These are phyloP conservation scores for Lepilemur ruficaudatus DNA, from an alignment of 2,797 vertebrate species.

Conservation along the genomic window DNA sequence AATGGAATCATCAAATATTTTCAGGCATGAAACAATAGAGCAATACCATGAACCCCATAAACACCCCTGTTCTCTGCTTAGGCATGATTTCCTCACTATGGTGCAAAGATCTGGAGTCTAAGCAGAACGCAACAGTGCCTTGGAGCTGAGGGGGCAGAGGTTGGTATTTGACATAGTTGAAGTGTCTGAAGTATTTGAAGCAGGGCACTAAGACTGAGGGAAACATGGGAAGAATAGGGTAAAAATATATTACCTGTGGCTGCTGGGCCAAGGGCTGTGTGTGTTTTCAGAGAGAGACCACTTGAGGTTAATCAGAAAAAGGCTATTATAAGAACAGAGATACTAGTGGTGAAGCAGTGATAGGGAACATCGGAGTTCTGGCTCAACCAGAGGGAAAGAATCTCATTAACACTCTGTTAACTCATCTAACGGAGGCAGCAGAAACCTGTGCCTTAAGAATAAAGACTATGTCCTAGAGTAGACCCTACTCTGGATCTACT, in stretches of 20 bases:
- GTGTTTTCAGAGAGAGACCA: not conserved
- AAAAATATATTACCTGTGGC: too few relatives aligned
- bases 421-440: not conserved
- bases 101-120: not conserved
- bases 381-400: not conserved
- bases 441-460: not conserved
- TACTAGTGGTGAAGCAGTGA: not conserved
- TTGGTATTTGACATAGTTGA: too few relatives aligned
- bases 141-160: too few relatives aligned
- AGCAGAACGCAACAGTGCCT: not conserved
- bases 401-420: not conserved
- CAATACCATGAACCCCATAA: not conserved
- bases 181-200: too few relatives aligned
- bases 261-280: not conserved
- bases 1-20: not conserved
- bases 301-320: not conserved
- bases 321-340: not conserved
- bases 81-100: not conserved
- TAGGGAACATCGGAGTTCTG: not conserved
- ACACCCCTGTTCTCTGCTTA: not conserved
- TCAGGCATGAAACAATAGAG: not conserved
- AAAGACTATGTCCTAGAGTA: not conserved
- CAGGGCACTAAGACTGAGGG: too few relatives aligned
- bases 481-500: not conserved
- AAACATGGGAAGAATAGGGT: too few relatives aligned